Evolutionary conservation across 2,888 invertebrate genomes (phyloP).

Genomic region (Cerastis rubricosa): DNA sequence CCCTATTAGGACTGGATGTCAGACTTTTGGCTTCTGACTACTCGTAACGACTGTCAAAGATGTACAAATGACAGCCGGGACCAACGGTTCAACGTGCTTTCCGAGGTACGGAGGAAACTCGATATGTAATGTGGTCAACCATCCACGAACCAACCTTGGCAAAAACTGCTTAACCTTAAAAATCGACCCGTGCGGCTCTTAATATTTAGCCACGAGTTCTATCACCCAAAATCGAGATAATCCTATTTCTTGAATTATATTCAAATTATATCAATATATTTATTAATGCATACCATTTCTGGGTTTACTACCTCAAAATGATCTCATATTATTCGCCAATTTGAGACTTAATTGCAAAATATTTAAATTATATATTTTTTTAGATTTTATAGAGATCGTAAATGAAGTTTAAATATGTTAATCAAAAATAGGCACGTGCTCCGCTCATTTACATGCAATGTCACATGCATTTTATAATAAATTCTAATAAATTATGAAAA

Average conservation of each 20-base stretch:
- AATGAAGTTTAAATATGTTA: conserved; percentile 13
- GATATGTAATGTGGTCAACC: too few relatives aligned
- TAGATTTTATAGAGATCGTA: conserved; percentile 24
- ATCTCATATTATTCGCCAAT: not conserved
- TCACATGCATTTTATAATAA: not conserved
- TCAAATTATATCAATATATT: not conserved
- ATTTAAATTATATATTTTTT: conserved; percentile 21
- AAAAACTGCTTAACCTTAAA: too few relatives aligned
- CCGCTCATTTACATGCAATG: conserved; percentile 8
- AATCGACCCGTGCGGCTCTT: too few relatives aligned
- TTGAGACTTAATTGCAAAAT: not conserved
- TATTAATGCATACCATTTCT: not conserved
- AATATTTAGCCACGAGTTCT: too few relatives aligned
- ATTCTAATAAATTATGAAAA: conserved; percentile 9
- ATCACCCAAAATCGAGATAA: not conserved
- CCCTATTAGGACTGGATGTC: too few relatives aligned
- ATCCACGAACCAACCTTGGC: too few relatives aligned
- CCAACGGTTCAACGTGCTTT: too few relatives aligned
- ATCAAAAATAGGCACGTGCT: conserved; percentile 4
- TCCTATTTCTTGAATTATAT: not conserved
- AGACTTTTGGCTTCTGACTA: too few relatives aligned
- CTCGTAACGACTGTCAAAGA: too few relatives aligned
- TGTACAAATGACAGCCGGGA: too few relatives aligned
- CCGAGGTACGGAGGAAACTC: too few relatives aligned
- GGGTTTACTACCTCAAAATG: not conserved